Evolutionary conservation across 2,888 invertebrate genomes (phyloP).

Genomic region (Molanna angustata): DNA sequence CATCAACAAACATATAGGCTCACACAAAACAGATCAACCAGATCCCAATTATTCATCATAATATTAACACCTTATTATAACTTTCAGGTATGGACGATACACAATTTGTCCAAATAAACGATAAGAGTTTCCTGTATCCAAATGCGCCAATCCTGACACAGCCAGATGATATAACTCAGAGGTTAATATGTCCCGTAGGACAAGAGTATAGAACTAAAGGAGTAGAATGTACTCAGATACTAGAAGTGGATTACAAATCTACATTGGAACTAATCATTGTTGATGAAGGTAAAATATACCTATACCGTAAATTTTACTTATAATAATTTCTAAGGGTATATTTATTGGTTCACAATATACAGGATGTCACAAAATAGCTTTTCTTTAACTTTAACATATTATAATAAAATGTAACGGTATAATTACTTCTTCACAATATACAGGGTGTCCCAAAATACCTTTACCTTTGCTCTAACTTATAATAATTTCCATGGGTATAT

Average conservation of each 20-base stretch:
- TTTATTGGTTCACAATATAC: no score
- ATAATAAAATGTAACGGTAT: no score
- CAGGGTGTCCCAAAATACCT: no score
- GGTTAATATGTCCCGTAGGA: conserved; percentile 45
- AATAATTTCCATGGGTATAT: no score
- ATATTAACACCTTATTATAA: background rate
- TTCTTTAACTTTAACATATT: no score
- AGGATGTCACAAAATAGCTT: no score
- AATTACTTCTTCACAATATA: no score
- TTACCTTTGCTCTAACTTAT: no score
- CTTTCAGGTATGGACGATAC: conserved; percentile 19
- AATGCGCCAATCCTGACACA: conserved; percentile 57
- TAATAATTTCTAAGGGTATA: no score
- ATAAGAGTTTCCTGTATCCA: conserved; percentile 58
- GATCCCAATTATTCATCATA: no score
- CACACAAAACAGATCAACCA: no score
- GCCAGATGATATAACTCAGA: conserved; percentile 44
- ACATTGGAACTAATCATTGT: conserved; percentile 58
- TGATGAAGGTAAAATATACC: conserved; percentile 54
- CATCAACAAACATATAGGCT: no score
- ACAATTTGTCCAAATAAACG: conserved; percentile 55
- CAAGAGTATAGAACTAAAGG: conserved; percentile 41
- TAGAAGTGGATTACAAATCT: conserved; percentile 50
- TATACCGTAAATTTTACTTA: background rate
- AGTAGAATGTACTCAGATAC: conserved; percentile 55